Percentiles rank a stretch among this genome's conserved stretches.
Conservation (phyloP, 1,140 invertebrate species). For the Mylabris phalerata region DNA sequence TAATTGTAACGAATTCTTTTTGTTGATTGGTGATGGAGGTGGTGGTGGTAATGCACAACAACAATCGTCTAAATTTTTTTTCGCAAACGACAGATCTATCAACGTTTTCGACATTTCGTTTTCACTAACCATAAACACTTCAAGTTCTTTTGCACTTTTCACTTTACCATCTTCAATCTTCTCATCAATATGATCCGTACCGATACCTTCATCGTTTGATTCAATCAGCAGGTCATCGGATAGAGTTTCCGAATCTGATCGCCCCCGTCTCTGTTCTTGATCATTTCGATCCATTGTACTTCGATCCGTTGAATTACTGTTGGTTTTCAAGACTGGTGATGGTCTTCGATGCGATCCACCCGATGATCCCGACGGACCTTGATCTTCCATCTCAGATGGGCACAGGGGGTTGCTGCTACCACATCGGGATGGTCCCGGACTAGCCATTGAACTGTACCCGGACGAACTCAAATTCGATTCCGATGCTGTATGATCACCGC, state of each 20-base stretch:
- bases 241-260: conserved; percentile 61
- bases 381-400: conserved; percentile 61
- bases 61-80: conserved; percentile 40
- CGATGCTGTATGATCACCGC: conserved; percentile 63
- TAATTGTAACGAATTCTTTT: conserved; percentile 45
- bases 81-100: conserved; percentile 33
- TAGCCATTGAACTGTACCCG: conserved; percentile 76
- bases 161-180: conserved; percentile 57
- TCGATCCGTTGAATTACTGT: conserved; percentile 43
- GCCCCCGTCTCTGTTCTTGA: conserved; percentile 44
- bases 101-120: conserved; percentile 36
- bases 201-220: conserved; percentile 65
- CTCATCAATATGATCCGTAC: conserved; percentile 57
- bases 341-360: conserved; percentile 41
- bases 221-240: conserved; percentile 60
- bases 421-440: conserved; percentile 67
- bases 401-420: conserved; percentile 70
- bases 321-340: conserved; percentile 49
- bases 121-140: conserved; percentile 50
- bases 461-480: conserved; percentile 75
- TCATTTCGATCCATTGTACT: conserved; percentile 29
- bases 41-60: conserved; percentile 7
- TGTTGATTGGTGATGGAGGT: conserved; percentile 11
- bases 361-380: conserved; percentile 45
- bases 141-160: conserved; percentile 58